phyloP scores from a whole-genome alignment of 2,797 vertebrate species.

The Characodon lateralis region DNA sequence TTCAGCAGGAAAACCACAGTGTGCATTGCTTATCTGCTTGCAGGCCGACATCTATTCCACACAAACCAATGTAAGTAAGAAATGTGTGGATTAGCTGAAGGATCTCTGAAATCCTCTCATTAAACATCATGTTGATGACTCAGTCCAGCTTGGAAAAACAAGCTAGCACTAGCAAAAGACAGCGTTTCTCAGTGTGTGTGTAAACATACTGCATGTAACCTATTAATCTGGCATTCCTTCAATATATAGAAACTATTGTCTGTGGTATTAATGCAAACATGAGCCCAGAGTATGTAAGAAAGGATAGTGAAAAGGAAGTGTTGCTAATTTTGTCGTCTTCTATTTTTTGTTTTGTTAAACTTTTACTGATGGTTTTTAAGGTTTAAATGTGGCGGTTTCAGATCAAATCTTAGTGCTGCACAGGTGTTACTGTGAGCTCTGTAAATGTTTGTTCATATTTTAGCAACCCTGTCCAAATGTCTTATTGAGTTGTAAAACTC shows the following conservation, averaged over 20 bases:
- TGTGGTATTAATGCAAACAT: no score
- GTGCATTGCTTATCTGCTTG: background rate
- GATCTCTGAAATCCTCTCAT: background rate
- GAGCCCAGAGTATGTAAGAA: no score
- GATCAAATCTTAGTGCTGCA: background rate
- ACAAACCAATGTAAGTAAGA: background rate
- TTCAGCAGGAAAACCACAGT: background rate
- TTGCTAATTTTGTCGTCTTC: no score
- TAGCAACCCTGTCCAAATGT: no score
- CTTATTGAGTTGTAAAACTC: background rate
- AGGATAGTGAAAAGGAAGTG: no score
- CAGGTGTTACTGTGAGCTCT: background rate
- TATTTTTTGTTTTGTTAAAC: background rate
- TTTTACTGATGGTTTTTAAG: background rate
- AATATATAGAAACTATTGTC: no score
- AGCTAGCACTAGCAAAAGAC: background rate
- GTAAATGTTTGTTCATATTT: background rate
- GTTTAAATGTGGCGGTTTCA: background rate
- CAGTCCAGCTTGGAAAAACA: background rate
- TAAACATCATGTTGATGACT: background rate
- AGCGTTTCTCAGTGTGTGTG: background rate
- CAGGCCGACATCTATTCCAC: background rate
- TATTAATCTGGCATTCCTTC: no score
- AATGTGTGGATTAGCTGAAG: background rate
- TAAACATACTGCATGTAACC: no score